phyloP scores from a whole-genome alignment of 2,797 vertebrate species.

The Enteromius paludinosus region DNA sequence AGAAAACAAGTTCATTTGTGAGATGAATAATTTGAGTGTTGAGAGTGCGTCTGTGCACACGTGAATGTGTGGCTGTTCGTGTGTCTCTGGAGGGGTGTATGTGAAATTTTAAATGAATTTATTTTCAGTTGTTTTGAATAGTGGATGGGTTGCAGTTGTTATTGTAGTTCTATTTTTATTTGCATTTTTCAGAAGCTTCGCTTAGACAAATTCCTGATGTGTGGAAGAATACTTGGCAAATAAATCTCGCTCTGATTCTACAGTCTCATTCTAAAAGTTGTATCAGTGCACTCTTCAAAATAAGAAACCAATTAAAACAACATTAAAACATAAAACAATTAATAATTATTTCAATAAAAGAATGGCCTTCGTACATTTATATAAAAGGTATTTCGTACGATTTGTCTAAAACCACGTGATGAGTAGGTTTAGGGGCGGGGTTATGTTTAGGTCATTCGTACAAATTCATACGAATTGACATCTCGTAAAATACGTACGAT shows the following conservation, averaged over 20 bases:
- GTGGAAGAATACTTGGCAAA: background rate
- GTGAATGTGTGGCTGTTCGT: constrained; percentile 53
- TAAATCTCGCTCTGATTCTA: background rate
- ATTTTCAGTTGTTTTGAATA: constrained; percentile 2
- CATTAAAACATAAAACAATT: background rate
- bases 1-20: constrained; percentile 81
- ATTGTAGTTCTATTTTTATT: background rate
- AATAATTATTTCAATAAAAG: background rate
- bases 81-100: constrained; percentile 57
- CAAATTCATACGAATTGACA: too few relatives aligned
- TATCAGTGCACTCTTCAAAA: background rate
- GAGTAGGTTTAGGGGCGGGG: too few relatives aligned
- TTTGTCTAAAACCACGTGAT: background rate
- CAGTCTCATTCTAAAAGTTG: background rate
- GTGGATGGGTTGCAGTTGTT: background rate
- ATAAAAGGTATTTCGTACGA: background rate
- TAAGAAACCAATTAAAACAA: background rate
- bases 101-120: background rate
- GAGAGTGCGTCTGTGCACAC: background rate
- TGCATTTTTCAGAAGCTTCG: background rate
- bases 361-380: background rate
- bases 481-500: too few relatives aligned
- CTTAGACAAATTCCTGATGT: background rate
- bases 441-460: too few relatives aligned
- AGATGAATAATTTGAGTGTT: constrained; percentile 78